Evolutionary conservation across 2,797 vertebrate genomes (phyloP).

Genomic region (Anguilla pacifica): DNA sequence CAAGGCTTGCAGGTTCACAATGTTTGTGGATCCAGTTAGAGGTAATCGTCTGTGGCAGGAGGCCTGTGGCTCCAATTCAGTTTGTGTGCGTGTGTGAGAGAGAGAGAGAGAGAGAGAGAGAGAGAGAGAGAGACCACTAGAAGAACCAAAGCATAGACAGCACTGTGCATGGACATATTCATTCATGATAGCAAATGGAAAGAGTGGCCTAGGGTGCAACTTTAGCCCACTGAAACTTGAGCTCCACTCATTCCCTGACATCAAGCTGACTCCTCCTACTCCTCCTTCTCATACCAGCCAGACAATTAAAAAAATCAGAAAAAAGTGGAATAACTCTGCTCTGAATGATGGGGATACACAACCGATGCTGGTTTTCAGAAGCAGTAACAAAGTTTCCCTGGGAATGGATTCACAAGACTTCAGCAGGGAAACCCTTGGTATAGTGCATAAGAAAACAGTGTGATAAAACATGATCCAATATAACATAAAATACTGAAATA

Average conservation of each 20-base stretch:
- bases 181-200: slow-evolving; percentile 55
- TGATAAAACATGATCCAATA: not conserved
- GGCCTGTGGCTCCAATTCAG: not conserved
- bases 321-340: too few species aligned
- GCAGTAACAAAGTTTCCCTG: not conserved
- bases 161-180: slow-evolving; percentile 69
- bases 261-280: not conserved
- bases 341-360: slow-evolving; percentile 3
- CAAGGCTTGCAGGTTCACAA: not conserved
- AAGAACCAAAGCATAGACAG: slow-evolving; percentile 60
- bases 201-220: slow-evolving; percentile 49
- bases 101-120: slow-evolving; percentile 66
- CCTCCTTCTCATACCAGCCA: not conserved
- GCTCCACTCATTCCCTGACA: slow-evolving; percentile 19
- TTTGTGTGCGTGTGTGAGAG: not conserved
- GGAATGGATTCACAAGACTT: not conserved
- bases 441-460: not conserved
- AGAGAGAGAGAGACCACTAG: slow-evolving; percentile 67
- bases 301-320: not conserved
- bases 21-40: not conserved
- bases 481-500: not conserved
- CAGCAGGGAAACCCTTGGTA: not conserved
- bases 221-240: slow-evolving; percentile 60
- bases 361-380: not conserved
- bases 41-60: not conserved